These are phyloP conservation scores for Oncorhynchus tshawytscha DNA, from an alignment of 2,113 vertebrate species.

Conservation along the genomic window DNA sequence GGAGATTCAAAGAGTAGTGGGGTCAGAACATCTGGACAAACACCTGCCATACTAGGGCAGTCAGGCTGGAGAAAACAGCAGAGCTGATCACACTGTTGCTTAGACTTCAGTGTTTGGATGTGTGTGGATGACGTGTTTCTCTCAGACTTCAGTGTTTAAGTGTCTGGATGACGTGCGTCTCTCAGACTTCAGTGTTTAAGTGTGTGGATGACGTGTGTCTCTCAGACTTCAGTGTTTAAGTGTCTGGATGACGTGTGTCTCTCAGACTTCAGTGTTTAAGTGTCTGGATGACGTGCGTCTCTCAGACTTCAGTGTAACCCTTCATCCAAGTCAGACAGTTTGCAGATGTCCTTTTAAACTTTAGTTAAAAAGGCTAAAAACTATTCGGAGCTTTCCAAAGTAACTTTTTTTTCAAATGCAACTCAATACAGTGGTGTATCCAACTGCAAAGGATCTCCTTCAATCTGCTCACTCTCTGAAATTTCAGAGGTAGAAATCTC, in stretches of 20 bases:
- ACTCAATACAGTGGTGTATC: too few relatives aligned
- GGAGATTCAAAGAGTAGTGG: conserved; percentile 28
- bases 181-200: background rate
- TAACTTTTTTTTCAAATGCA: too few relatives aligned
- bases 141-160: background rate
- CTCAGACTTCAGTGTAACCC: background rate
- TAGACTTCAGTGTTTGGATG: background rate
- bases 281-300: background rate
- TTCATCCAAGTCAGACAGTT: background rate
- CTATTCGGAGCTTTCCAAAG: too few relatives aligned
- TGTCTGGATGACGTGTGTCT: too few relatives aligned
- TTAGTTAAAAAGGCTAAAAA: too few relatives aligned
- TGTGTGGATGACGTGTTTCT: background rate
- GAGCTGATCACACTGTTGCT: background rate
- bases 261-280: background rate
- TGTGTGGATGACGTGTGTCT: background rate
- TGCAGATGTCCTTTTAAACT: background rate
- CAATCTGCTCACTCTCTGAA: background rate
- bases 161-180: background rate
- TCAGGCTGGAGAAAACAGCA: background rate
- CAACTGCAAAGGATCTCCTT: too few relatives aligned
- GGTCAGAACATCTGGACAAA: conserved; percentile 65
- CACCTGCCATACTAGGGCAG: conserved; percentile 37
- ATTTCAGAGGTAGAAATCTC: background rate
- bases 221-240: background rate